These are phyloP conservation scores for Litocranius walleri DNA, from an alignment of 2,113 vertebrate genomes.

Conservation along the genomic window DNA sequence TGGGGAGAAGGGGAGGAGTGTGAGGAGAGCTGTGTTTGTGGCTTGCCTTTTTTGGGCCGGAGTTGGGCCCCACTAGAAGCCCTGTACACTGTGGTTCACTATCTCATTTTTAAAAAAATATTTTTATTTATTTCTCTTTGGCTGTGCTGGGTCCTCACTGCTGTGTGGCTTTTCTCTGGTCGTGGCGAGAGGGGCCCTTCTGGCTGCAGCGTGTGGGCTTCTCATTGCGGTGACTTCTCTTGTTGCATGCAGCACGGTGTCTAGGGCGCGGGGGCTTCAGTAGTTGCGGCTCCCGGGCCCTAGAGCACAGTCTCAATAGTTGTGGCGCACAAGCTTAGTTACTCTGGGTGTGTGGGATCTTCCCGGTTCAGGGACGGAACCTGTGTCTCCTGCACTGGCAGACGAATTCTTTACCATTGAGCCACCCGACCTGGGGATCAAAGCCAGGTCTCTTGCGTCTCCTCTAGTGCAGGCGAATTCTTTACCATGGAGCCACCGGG, in stretches of 20 bases:
- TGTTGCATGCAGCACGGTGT: background rate
- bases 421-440: background rate
- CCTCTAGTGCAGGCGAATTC: background rate
- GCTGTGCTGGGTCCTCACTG: background rate
- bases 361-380: background rate
- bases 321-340: background rate
- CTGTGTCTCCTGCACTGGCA: background rate
- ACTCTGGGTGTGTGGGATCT: background rate
- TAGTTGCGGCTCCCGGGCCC: background rate
- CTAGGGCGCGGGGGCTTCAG: background rate
- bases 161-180: background rate
- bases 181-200: background rate
- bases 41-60: background rate
- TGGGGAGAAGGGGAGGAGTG: background rate
- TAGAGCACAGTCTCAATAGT: background rate
- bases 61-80: background rate
- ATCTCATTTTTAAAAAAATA: fast-evolving
- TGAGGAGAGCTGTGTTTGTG: background rate
- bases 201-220: background rate
- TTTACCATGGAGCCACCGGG: background rate
- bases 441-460: background rate
- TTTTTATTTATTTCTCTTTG: background rate
- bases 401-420: background rate
- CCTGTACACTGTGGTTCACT: background rate
- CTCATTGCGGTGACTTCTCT: background rate